A percentile compares a stretch with the other conserved stretches of the same genome.
Evolutionary conservation across 2,113 vertebrate species (phyloP).

Genomic region (Circaetus gallicus): DNA sequence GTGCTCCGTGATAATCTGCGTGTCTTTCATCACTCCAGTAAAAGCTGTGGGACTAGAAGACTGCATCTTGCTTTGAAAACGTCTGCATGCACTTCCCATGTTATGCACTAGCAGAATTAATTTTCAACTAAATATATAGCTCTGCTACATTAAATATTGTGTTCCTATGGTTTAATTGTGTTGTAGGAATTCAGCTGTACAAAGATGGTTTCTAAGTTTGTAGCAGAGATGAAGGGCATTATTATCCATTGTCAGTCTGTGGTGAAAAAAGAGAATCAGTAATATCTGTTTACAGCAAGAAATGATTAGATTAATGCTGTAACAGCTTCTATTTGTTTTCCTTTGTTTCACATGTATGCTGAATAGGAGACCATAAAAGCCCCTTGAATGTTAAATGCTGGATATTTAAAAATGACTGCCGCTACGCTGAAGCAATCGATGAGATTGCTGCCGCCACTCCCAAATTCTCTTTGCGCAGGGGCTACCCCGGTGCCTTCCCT

Average conservation of each 20-base stretch:
- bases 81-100: background rate
- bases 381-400: background rate
- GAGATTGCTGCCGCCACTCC: background rate
- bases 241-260: background rate
- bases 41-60: background rate
- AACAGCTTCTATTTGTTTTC: background rate
- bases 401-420: background rate
- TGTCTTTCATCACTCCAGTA: background rate
- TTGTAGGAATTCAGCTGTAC: background rate
- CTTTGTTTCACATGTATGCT: background rate
- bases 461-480: background rate
- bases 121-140: background rate
- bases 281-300: background rate
- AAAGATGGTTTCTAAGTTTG: background rate
- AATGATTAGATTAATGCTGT: background rate
- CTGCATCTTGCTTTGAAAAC: background rate
- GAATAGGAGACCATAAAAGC: background rate
- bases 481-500: background rate
- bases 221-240: background rate
- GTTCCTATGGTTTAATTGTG: background rate
- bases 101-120: background rate
- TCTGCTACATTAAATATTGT: background rate
- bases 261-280: background rate
- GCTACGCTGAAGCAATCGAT: background rate
- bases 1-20: background rate